A percentile compares a stretch with the other conserved stretches of the same genome.
These are phyloP conservation scores for Periplaneta americana DNA, from an alignment of 1,140 invertebrate species.

Conservation along the genomic window DNA sequence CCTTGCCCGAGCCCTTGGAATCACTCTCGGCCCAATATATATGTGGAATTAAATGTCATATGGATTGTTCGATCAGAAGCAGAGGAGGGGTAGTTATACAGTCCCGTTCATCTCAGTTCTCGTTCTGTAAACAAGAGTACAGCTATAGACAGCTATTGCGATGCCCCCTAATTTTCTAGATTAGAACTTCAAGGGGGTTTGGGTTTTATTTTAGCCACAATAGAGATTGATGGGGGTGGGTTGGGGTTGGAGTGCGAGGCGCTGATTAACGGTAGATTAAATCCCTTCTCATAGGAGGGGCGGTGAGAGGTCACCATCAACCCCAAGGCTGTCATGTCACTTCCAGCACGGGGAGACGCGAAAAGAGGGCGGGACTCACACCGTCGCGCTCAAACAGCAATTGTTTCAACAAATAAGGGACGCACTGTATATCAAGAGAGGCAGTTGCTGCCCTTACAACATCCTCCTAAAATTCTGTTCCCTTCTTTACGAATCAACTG, in stretches of 20 bases:
- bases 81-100: not conserved
- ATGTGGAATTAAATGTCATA: slow-evolving; percentile 1
- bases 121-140: not conserved
- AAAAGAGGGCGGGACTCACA: not conserved
- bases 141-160: not conserved
- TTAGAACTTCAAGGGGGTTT: not conserved
- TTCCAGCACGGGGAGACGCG: too few species aligned
- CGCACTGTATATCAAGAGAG: too few species aligned
- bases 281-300: not conserved
- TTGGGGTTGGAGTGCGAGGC: not conserved
- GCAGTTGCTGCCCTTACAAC: too few species aligned
- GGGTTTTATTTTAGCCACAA: not conserved
- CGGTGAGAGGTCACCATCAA: not conserved
- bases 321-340: not conserved
- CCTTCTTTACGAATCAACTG: too few species aligned
- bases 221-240: not conserved
- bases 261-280: not conserved
- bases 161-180: not conserved
- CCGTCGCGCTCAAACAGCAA: too few species aligned
- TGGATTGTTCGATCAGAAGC: slow-evolving; percentile 7
- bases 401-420: too few species aligned
- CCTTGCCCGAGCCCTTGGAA: not conserved
- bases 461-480: too few species aligned
- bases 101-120: not conserved
- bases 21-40: not conserved